phyloP scores from a whole-genome alignment of 2,797 vertebrate genomes.

The Psittacula echo region DNA sequence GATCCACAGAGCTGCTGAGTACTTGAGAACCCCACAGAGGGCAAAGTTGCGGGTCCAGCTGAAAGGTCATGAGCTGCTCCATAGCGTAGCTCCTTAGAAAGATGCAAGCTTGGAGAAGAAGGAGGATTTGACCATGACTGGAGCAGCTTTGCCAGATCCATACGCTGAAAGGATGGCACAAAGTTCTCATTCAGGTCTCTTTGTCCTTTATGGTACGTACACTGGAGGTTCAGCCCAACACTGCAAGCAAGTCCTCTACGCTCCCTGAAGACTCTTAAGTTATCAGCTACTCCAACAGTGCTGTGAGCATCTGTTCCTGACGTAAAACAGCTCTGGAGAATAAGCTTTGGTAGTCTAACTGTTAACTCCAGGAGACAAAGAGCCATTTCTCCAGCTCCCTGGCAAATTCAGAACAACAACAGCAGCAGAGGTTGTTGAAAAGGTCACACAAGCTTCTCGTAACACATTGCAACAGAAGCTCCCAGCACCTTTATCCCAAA shows the following conservation, averaged over 20 bases:
- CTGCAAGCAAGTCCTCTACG: neutral
- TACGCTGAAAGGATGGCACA: neutral
- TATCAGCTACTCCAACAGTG: neutral
- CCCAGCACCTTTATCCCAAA: neutral
- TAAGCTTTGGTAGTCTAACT: neutral
- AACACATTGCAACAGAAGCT: neutral
- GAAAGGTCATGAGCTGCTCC: neutral
- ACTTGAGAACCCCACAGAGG: neutral
- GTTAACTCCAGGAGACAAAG: neutral
- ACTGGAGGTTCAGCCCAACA: neutral
- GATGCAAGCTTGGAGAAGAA: neutral
- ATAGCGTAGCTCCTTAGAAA: neutral
- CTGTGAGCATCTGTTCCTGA: neutral
- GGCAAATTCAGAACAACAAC: neutral
- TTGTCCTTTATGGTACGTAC: rapidly evolving
- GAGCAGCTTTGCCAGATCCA: neutral
- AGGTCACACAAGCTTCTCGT: neutral
- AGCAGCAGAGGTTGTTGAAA: neutral
- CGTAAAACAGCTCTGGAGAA: neutral
- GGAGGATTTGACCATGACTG: neutral
- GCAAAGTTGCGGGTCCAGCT: neutral
- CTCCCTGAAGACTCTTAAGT: rapidly evolving
- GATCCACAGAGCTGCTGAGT: neutral
- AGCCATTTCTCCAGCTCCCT: neutral
- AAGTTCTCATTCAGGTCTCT: neutral